These are phyloP conservation scores for Natator depressus DNA, from an alignment of 2,113 vertebrate genomes.

Conservation along the genomic window DNA sequence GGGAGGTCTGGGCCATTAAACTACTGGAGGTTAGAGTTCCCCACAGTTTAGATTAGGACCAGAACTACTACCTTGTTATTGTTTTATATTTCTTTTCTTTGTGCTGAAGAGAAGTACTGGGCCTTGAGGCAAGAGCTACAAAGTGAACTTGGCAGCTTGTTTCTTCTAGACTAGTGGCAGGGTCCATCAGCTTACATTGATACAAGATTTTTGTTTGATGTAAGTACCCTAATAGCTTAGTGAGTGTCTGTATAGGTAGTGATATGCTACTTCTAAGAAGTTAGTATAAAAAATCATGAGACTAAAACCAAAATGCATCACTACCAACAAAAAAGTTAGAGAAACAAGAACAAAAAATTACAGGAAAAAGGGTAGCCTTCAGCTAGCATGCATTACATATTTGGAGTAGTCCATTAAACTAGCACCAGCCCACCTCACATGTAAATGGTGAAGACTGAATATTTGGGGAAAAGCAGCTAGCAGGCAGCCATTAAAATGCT, in stretches of 20 bases:
- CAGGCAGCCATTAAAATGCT: neutral
- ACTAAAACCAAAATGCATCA: neutral
- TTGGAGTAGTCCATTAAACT: neutral
- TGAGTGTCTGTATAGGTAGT: neutral
- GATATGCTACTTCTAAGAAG: neutral
- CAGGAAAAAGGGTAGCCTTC: neutral
- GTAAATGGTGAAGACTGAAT: neutral
- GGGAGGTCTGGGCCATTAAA: neutral
- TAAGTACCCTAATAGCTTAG: neutral
- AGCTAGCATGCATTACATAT: neutral
- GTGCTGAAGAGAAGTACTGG: neutral
- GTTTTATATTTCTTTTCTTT: neutral
- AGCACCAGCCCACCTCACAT: neutral
- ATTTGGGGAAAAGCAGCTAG: neutral
- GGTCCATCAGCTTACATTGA: neutral
- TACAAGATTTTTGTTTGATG: neutral
- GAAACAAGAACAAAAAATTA: neutral
- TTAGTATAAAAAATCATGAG: neutral
- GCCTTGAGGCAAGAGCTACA: neutral
- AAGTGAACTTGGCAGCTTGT: neutral
- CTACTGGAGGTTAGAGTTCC: neutral
- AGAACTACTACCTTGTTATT: neutral
- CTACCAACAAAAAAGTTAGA: neutral
- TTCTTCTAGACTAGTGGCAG: neutral
- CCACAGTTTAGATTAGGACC: neutral